These are phyloP conservation scores for Tragopan temminckii DNA, from an alignment of 2,797 vertebrate species.

Conservation along the genomic window DNA sequence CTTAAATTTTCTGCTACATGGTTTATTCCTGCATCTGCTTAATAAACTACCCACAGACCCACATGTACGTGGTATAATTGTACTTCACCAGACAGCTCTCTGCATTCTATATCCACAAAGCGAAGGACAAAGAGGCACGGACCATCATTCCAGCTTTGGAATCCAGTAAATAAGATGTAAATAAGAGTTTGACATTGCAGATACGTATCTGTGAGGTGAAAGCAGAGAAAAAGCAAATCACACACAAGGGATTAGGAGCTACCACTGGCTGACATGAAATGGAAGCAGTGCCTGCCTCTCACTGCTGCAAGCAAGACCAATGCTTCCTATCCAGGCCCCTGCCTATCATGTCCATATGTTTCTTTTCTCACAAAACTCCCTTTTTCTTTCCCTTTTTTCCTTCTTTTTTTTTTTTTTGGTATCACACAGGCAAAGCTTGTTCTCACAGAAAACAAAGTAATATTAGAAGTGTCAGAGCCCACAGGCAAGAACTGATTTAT, in stretches of 20 bases:
- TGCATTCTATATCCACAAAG: neutral
- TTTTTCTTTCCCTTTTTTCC: neutral
- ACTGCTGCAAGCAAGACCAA: neutral
- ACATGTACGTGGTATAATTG: neutral
- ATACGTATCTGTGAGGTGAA: neutral
- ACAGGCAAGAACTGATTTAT: conserved; percentile 19
- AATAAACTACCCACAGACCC: neutral
- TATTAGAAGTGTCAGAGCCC: neutral
- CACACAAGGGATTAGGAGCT: neutral
- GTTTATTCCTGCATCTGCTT: neutral
- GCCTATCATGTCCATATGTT: neutral
- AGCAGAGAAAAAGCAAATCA: neutral
- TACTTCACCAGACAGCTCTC: neutral
- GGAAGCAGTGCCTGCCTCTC: neutral
- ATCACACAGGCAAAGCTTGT: neutral
- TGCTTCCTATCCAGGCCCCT: neutral
- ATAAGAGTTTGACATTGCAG: neutral
- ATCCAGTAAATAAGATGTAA: neutral
- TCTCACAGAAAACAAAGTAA: conserved; percentile 2
- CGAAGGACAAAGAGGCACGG: neutral
- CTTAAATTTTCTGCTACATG: neutral
- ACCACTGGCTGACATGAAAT: neutral
- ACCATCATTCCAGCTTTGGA: neutral
- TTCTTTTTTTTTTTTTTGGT: neutral
- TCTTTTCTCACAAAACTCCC: neutral